Conservation (phyloP, 2,888 invertebrate species). For the Rhagophthalmus giganteus region DNA sequence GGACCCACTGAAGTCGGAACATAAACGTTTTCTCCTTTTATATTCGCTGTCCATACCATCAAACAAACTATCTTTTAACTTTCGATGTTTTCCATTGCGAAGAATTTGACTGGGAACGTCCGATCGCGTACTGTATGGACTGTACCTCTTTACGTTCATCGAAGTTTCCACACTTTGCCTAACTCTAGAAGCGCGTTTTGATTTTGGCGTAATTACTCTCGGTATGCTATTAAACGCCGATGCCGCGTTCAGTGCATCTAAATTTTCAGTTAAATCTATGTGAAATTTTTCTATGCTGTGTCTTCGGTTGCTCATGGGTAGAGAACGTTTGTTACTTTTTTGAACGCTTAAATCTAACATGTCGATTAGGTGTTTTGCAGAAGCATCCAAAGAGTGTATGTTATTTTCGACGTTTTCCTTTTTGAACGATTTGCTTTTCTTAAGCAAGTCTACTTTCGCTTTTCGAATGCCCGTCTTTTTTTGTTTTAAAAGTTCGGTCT, state of each 20-base stretch:
- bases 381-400: conserved; percentile 43
- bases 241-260: conserved; percentile 21
- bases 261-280: conserved; percentile 38
- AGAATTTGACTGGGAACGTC: conserved; percentile 63
- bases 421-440: conserved; percentile 44
- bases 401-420: conserved; percentile 50
- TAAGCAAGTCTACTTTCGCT: conserved; percentile 42
- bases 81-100: conserved; percentile 69
- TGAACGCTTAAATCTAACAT: conserved; percentile 51
- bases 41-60: conserved; percentile 61
- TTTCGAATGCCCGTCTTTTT: conserved; percentile 36
- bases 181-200: conserved; percentile 42
- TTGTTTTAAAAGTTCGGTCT: conserved; percentile 35
- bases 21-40: conserved; percentile 59
- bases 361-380: conserved; percentile 52
- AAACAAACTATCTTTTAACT: conserved; percentile 61
- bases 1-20: conserved; percentile 63
- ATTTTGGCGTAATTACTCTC: conserved; percentile 47
- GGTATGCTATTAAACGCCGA: conserved; percentile 45
- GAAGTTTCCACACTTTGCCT: conserved; percentile 44
- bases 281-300: conserved; percentile 55
- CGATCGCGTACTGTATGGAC: conserved; percentile 65
- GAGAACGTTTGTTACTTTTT: conserved; percentile 41
- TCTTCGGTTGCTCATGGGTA: conserved; percentile 43
- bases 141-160: conserved; percentile 42